A percentile compares a stretch with the other conserved stretches of the same genome.
Evolutionary conservation across 2,797 vertebrate genomes (phyloP).

Genomic region (Sciaenops ocellatus): DNA sequence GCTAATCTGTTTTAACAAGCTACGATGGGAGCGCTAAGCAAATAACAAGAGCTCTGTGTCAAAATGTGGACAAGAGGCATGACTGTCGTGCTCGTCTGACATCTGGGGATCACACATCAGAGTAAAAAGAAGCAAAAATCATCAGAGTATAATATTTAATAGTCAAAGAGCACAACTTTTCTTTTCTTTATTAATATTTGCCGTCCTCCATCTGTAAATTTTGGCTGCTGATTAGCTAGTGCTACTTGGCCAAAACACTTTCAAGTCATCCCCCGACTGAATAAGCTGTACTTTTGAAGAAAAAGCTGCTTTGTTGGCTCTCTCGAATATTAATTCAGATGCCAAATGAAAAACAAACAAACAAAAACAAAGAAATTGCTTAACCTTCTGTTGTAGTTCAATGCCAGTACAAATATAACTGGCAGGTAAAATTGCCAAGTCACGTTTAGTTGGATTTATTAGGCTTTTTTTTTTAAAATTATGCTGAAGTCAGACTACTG

Average conservation of each 20-base stretch:
- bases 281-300: slow-evolving; percentile 37
- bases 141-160: neutral
- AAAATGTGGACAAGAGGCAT: neutral
- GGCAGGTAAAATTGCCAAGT: neutral
- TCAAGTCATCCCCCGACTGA: neutral
- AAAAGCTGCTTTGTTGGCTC: slow-evolving; percentile 41
- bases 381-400: slow-evolving; percentile 4
- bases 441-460: neutral
- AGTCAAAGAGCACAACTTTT: neutral
- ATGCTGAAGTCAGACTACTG: neutral
- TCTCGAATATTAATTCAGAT: neutral
- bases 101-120: neutral
- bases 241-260: neutral
- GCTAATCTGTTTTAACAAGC: neutral
- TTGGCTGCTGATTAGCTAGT: neutral
- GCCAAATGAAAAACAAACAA: slow-evolving; percentile 18
- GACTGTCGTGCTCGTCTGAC: neutral
- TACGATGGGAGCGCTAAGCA: neutral
- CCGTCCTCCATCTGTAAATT: neutral
- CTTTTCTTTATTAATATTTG: slow-evolving; percentile 6
- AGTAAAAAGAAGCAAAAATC: neutral
- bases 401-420: slow-evolving; percentile 6
- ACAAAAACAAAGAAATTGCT: neutral
- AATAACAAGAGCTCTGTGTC: neutral
- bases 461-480: neutral